Evolutionary conservation across 1,140 invertebrate species (phyloP).

Genomic region (Saccostrea echinata): DNA sequence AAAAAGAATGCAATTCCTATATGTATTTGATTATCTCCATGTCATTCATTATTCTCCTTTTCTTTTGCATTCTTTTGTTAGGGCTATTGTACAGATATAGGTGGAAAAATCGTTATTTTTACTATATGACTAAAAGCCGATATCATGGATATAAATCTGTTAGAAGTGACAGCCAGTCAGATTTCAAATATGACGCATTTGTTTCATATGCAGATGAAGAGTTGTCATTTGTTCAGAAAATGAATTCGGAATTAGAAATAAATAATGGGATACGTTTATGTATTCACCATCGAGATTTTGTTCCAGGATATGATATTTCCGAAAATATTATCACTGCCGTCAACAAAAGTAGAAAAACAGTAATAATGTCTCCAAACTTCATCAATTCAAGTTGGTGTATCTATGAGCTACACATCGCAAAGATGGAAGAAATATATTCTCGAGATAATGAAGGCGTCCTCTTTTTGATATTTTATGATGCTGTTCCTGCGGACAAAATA

Average conservation of each 20-base stretch:
- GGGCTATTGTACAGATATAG: slow-evolving; percentile 47
- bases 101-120: slow-evolving; percentile 43
- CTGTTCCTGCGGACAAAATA: slow-evolving; percentile 31
- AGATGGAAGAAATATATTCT: neutral
- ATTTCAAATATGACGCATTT: too few species aligned
- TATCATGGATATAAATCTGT: too few species aligned
- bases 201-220: too few species aligned
- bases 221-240: too few species aligned
- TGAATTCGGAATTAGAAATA: too few species aligned
- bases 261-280: too few species aligned
- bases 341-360: slow-evolving; percentile 83
- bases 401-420: slow-evolving; percentile 83
- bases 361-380: slow-evolving; percentile 79
- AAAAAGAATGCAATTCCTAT: too few species aligned
- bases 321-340: slow-evolving; percentile 84
- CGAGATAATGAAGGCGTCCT: slow-evolving; percentile 56
- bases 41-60: slow-evolving; percentile 27
- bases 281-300: slow-evolving; percentile 52
- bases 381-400: slow-evolving; percentile 85
- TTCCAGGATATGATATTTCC: slow-evolving; percentile 79
- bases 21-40: neutral
- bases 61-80: neutral
- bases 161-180: too few species aligned
- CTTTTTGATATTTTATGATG: slow-evolving; percentile 62
- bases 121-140: too few species aligned